Percentiles rank a stretch among this genome's conserved stretches.
Evolutionary conservation across 2,888 invertebrate species (phyloP).

Genomic region (Himalopsyche anomala): DNA sequence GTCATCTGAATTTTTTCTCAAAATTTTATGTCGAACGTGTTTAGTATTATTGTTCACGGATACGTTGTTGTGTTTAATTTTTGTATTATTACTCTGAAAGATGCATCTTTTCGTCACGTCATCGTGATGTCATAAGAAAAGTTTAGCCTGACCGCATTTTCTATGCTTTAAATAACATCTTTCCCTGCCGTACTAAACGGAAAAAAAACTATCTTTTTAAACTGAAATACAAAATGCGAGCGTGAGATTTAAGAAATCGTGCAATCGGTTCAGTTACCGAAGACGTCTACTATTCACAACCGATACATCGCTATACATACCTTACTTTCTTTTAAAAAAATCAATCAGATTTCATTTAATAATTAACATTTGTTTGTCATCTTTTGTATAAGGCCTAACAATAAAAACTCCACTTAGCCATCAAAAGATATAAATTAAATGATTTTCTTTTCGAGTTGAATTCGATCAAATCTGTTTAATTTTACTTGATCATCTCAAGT

Average conservation of each 20-base stretch:
- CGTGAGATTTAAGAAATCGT: constrained; percentile 9
- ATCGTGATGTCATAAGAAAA: neutral
- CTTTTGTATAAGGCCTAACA: too few relatives aligned
- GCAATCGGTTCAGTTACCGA: neutral
- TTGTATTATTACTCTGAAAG: neutral
- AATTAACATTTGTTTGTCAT: too few relatives aligned
- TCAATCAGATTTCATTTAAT: too few relatives aligned
- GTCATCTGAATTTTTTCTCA: neutral
- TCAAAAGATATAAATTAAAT: too few relatives aligned
- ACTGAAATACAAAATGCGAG: constrained; percentile 19
- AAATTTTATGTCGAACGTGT: neutral
- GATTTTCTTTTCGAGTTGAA: too few relatives aligned
- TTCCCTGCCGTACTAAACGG: neutral
- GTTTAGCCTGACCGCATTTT: constrained; percentile 16
- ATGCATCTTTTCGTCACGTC: constrained; percentile 10
- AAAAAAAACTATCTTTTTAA: neutral
- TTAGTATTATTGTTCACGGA: neutral
- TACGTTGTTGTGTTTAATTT: neutral
- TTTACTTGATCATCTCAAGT: too few relatives aligned
- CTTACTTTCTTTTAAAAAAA: neutral
- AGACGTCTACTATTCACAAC: neutral
- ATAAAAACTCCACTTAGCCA: too few relatives aligned
- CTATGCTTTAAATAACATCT: constrained; percentile 17
- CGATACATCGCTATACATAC: neutral
- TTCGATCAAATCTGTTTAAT: too few relatives aligned